Conservation (phyloP, 2,797 vertebrate species). For the Spinus olivaceus region DNA sequence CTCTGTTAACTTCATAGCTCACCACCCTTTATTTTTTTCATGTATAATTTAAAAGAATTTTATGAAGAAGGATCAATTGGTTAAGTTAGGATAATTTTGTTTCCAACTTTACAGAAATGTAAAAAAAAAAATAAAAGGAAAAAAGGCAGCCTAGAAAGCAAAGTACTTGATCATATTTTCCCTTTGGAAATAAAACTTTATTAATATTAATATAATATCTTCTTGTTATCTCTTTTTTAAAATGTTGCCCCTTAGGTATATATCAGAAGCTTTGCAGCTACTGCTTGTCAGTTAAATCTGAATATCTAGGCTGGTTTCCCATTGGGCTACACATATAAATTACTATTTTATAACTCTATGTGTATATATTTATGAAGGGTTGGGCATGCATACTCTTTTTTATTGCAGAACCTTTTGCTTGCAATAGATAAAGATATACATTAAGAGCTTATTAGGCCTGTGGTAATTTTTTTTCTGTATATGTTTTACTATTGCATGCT, state of each 20-base stretch:
- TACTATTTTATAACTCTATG: background rate
- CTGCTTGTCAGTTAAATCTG: conserved; percentile 13
- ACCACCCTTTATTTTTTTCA: background rate
- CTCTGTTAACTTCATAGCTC: background rate
- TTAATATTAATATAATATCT: conserved; percentile 56
- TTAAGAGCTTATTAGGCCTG: background rate
- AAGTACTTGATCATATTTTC: conserved; percentile 19
- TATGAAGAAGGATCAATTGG: background rate
- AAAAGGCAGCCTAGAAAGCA: background rate
- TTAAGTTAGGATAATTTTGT: background rate
- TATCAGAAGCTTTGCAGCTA: background rate
- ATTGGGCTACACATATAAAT: background rate
- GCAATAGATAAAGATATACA: background rate
- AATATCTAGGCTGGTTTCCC: conserved; percentile 2
- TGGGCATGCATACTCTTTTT: background rate
- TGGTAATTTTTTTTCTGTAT: background rate
- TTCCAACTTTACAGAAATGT: background rate
- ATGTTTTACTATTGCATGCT: background rate
- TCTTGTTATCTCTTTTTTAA: conserved; percentile 48
- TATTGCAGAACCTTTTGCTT: background rate
- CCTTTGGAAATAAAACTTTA: conserved; percentile 32
- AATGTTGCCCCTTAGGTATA: conserved; percentile 15
- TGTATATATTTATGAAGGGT: background rate
- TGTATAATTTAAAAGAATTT: background rate
- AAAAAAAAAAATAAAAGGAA: too few species aligned